Evolutionary conservation across 2,888 invertebrate species (phyloP).

Genomic region (Pinctada fucata): DNA sequence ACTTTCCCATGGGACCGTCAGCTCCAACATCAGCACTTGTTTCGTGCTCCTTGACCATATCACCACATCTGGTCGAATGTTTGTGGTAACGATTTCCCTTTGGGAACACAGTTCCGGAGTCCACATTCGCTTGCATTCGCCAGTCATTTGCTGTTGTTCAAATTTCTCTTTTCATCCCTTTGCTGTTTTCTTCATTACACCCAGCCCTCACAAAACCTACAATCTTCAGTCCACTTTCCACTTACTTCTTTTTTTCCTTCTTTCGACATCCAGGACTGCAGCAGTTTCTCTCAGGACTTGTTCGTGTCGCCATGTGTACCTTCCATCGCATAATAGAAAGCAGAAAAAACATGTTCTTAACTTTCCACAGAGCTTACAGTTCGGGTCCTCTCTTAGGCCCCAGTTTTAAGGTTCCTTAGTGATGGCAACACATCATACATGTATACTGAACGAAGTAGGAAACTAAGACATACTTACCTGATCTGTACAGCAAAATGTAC

Average conservation of each 20-base stretch:
- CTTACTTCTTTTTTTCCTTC: not conserved
- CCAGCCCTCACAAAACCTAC: slow-evolving; percentile 1
- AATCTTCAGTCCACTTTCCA: slow-evolving; percentile 7
- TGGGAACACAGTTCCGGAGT: slow-evolving; percentile 4
- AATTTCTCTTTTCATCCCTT: too few species aligned
- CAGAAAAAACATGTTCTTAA: slow-evolving; percentile 15
- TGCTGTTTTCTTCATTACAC: too few species aligned
- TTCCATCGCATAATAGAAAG: slow-evolving; percentile 8
- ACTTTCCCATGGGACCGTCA: not conserved
- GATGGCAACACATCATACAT: too few species aligned
- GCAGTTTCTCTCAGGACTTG: too few species aligned
- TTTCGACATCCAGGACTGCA: too few species aligned
- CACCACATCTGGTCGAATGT: slow-evolving; percentile 15
- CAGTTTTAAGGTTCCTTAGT: slow-evolving; percentile 11
- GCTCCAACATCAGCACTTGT: not conserved
- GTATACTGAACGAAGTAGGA: too few species aligned
- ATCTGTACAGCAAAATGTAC: too few species aligned
- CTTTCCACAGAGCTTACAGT: too few species aligned
- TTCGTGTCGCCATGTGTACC: slow-evolving; percentile 11
- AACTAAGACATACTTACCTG: too few species aligned
- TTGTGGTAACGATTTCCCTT: slow-evolving; percentile 16
- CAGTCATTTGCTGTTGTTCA: slow-evolving; percentile 3
- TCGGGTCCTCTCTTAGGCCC: not conserved
- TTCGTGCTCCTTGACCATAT: slow-evolving; percentile 6
- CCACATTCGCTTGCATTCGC: slow-evolving; percentile 2